phyloP scores from a whole-genome alignment of 2,113 vertebrate genomes.

The Otus sunia region DNA sequence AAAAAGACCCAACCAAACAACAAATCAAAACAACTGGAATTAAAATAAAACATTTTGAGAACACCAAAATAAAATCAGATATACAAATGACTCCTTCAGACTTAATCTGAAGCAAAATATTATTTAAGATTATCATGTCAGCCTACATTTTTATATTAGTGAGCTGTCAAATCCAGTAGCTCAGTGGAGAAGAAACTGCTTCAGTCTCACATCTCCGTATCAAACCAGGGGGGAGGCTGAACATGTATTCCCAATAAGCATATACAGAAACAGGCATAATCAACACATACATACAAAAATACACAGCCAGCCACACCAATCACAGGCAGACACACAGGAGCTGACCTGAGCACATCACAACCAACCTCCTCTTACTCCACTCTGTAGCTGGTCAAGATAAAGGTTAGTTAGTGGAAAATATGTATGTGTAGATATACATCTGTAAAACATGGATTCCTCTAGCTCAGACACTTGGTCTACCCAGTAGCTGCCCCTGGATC shows the following conservation, averaged over 20 bases:
- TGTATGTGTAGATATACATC: no score
- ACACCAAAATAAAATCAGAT: background rate
- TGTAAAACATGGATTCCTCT: background rate
- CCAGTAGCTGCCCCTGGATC: background rate
- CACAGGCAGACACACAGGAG: background rate
- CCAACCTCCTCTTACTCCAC: background rate
- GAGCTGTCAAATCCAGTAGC: background rate
- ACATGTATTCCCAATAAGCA: background rate
- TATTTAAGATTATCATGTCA: background rate
- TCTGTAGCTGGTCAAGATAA: background rate
- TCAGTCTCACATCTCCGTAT: background rate
- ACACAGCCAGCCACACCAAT: background rate
- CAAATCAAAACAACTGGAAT: background rate
- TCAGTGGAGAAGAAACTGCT: background rate
- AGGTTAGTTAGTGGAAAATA: background rate
- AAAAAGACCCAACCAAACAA: background rate
- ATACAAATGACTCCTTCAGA: background rate
- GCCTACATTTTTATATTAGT: background rate
- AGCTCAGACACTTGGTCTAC: background rate
- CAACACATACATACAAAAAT: background rate
- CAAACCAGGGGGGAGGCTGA: background rate
- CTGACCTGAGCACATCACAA: background rate
- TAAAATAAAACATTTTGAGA: background rate
- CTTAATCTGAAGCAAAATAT: background rate
- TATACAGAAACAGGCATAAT: fast-evolving